Conservation (phyloP, 2,113 vertebrate species). For the Piaya cayana region DNA sequence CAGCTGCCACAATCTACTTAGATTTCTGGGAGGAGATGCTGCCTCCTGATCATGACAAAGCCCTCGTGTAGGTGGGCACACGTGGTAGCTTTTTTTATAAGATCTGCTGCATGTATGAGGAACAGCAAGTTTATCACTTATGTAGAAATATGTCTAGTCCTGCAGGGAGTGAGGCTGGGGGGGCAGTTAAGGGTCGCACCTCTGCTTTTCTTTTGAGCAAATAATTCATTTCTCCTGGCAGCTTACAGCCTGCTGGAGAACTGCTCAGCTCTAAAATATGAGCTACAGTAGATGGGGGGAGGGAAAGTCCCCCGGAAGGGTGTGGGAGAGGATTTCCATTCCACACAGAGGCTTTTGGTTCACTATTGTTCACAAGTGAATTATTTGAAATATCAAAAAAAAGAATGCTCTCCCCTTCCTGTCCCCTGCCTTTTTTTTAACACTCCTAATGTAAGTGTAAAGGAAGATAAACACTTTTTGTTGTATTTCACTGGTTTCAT, state of each 20-base stretch:
- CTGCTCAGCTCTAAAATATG: conserved; percentile 48
- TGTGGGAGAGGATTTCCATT: conserved; percentile 35
- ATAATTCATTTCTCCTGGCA: background rate
- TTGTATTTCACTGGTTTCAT: background rate
- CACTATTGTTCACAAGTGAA: background rate
- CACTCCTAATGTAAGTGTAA: background rate
- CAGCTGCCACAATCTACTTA: background rate
- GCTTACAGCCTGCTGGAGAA: background rate
- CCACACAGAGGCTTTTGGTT: conserved; percentile 3
- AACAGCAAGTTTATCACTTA: background rate
- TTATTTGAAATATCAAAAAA: background rate
- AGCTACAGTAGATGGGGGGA: background rate
- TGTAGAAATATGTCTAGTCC: background rate
- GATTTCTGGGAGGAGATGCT: background rate
- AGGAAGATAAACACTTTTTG: background rate
- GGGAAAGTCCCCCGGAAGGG: background rate
- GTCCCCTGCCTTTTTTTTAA: background rate
- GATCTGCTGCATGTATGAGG: background rate
- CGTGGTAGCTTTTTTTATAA: background rate
- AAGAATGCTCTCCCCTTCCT: background rate
- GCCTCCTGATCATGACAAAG: background rate
- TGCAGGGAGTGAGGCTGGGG: background rate
- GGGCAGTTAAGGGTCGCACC: background rate
- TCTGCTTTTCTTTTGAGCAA: conserved; percentile 15
- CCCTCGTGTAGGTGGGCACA: fast-evolving